Evolutionary conservation across 2,888 invertebrate genomes (phyloP).

Genomic region (Latrodectus elegans): DNA sequence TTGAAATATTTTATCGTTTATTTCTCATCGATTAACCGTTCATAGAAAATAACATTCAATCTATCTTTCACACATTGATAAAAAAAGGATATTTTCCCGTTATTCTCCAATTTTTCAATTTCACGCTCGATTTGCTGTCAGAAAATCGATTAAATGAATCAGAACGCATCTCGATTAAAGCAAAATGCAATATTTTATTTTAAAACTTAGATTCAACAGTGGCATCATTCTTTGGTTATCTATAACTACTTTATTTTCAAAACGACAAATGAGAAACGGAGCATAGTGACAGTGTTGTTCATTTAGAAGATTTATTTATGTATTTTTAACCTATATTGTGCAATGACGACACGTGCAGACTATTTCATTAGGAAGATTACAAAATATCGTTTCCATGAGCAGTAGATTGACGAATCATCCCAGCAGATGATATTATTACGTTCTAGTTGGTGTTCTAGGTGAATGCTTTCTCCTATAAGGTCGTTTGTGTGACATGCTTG

Average conservation of each 20-base stretch:
- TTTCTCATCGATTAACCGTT: too few species aligned
- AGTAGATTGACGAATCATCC: neutral
- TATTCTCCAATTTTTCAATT: neutral
- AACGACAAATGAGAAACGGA: neutral
- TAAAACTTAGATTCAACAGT: neutral
- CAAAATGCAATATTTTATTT: neutral
- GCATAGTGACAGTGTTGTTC: neutral
- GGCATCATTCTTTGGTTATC: neutral
- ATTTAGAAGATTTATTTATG: neutral
- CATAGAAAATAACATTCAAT: too few species aligned
- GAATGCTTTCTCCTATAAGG: constrained; percentile 5
- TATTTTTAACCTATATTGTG: neutral
- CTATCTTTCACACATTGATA: too few species aligned
- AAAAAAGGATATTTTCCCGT: too few species aligned
- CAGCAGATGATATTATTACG: neutral
- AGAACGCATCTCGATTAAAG: neutral
- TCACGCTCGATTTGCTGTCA: neutral
- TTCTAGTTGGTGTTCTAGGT: neutral
- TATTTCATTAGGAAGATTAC: neutral
- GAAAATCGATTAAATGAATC: neutral
- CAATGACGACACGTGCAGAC: neutral
- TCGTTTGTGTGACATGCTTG: neutral
- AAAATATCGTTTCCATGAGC: neutral
- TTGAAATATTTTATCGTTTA: too few species aligned
- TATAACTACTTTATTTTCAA: neutral